Conservation (phyloP, 2,888 invertebrate species). For the Ichneumon xanthorius region DNA sequence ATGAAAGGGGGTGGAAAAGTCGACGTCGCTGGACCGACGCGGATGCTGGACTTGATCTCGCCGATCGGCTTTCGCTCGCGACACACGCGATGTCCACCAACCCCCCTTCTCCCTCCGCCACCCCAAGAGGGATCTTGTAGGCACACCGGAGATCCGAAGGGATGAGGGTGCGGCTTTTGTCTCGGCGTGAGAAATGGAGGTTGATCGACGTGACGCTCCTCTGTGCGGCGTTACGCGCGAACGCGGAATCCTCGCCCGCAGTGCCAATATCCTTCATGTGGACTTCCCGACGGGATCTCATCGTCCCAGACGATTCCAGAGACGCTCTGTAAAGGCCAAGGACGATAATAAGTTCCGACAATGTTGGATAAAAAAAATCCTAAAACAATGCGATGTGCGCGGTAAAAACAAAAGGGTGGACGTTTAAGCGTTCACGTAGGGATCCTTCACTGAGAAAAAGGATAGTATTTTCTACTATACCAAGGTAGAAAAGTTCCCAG, state of each 20-base stretch:
- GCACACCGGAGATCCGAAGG: neutral
- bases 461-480: too few relatives aligned
- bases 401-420: too few relatives aligned
- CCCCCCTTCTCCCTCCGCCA: too few relatives aligned
- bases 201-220: conserved; percentile 40
- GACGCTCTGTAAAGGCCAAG: neutral
- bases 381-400: too few relatives aligned
- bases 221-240: neutral
- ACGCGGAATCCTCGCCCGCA: conserved; percentile 39
- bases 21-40: neutral
- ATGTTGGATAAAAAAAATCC: neutral
- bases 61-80: conserved; percentile 44
- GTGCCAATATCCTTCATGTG: conserved; percentile 27
- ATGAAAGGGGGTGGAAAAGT: conserved; percentile 26
- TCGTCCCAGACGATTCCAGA: conserved; percentile 27
- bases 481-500: too few relatives aligned
- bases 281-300: conserved; percentile 8
- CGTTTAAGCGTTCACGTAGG: too few relatives aligned
- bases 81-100: conserved; percentile 23
- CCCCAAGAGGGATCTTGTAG: neutral
- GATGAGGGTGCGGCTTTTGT: conserved; percentile 41
- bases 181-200: conserved; percentile 29
- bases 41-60: conserved; percentile 27
- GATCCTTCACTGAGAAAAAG: too few relatives aligned
- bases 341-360: neutral